These are phyloP conservation scores for Crioceris asparagi DNA, from an alignment of 2,888 invertebrate genomes.

Conservation along the genomic window DNA sequence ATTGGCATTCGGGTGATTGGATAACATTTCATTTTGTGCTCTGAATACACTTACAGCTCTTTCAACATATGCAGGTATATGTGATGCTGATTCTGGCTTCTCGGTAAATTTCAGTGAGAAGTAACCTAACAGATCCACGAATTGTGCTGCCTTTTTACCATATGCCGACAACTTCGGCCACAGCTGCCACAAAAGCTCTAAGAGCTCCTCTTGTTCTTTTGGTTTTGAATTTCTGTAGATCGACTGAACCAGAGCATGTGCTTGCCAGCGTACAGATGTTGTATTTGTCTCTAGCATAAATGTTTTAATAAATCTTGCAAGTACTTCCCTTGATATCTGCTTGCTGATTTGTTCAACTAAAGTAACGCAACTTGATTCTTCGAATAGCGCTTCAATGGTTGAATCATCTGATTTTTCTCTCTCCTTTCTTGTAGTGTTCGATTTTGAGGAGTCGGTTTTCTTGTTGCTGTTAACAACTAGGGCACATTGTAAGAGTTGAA, in stretches of 20 bases:
- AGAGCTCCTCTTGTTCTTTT: constrained; percentile 64
- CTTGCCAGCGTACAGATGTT: constrained; percentile 90
- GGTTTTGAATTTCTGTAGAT: constrained; percentile 76
- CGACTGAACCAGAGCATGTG: constrained; percentile 74
- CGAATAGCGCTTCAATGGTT: constrained; percentile 53
- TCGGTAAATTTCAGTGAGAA: constrained; percentile 80
- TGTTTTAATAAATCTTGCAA: constrained; percentile 71
- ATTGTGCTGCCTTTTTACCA: constrained; percentile 90
- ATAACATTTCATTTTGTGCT: constrained; percentile 79
- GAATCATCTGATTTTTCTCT: constrained; percentile 58
- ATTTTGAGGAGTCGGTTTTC: constrained; percentile 23
- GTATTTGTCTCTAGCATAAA: constrained; percentile 91
- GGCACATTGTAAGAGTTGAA: constrained; percentile 83
- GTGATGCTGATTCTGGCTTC: constrained; percentile 45
- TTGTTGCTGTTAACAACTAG: constrained; percentile 50
- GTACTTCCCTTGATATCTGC: constrained; percentile 50
- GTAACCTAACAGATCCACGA: constrained; percentile 92
- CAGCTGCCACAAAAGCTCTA: constrained; percentile 79
- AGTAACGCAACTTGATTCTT: constrained; percentile 54
- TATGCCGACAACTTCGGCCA: constrained; percentile 86
- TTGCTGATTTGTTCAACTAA: constrained; percentile 62
- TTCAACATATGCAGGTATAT: constrained; percentile 63
- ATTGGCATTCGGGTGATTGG: constrained; percentile 89
- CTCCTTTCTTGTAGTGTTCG: constrained; percentile 40
- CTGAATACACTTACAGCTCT: constrained; percentile 77